Evolutionary conservation across 2,888 invertebrate genomes (phyloP), one percentile per base, ranked within the genome.

Genomic region (Microchrysa polita): DNA sequence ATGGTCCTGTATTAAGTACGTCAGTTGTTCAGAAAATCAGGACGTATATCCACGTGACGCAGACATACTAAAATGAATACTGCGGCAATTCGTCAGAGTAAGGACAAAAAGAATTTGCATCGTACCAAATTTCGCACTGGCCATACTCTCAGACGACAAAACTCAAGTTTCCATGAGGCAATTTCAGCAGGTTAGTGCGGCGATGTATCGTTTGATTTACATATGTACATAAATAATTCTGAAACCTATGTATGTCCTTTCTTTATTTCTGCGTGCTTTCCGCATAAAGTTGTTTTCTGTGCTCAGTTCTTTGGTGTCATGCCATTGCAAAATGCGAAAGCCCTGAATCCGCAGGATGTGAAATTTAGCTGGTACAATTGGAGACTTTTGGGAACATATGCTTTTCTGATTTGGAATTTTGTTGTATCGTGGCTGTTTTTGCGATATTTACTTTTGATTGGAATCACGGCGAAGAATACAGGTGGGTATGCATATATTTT

Each of bases 301-400:
- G 88, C 86, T 0, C 88, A 88, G 78, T 86, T 83, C 52, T 88
- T 88, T 75, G 86, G 86, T 2, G 75, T 88, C 40, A 83, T 89
- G 81, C 89, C 89, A 0, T 83, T 89, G 0, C 79, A 80, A 63
- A 87, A 87, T 1, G 78, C 88, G 0, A 81, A 80, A 42, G 81
- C 81, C 1, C 72, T 82, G 0, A 85, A 87, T 79, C 84, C 83
- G 0, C 79, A 80, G n/a, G 76, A 78, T 12, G 44, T 83, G 9
- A 78, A 78, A 1, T 84, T 84, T 67, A 74, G 80, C 7, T 76
- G 81, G 9, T 80, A 77, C 60, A 81, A 82, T 0, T 4, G 80
- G 4, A 80, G 78, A 63, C 78, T 80, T 72, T 1, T 83, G 1
- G 23, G 76, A 2, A 78, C 81, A 0, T 0, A 80, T 12, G 0